Evolutionary conservation across 2,113 vertebrate species (phyloP).

Genomic region (Struthidea cinerea): DNA sequence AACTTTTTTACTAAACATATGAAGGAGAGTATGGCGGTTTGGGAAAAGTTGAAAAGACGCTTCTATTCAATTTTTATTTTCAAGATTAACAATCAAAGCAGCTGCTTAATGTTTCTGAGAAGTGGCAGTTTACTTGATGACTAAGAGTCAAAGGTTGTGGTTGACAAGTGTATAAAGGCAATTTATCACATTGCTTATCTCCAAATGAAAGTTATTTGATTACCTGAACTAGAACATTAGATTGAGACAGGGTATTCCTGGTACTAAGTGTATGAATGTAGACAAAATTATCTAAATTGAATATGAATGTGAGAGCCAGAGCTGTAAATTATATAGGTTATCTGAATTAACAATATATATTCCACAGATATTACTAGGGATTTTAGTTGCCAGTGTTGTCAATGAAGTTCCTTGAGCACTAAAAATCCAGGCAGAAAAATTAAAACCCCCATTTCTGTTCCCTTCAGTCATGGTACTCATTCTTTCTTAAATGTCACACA

Average conservation of each 20-base stretch:
- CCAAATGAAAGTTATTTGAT: background rate
- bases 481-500: background rate
- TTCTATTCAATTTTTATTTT: background rate
- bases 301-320: background rate
- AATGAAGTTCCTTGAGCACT: background rate
- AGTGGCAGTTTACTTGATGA: background rate
- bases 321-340: background rate
- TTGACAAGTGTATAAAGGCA: background rate
- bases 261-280: background rate
- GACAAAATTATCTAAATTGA: background rate
- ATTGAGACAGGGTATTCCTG: background rate
- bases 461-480: background rate
- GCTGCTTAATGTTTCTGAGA: background rate
- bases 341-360: background rate
- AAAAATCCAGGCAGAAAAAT: background rate
- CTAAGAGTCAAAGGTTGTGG: background rate
- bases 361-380: background rate
- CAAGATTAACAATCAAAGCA: background rate
- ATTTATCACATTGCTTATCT: background rate
- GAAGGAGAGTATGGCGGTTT: background rate
- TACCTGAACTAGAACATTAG: background rate
- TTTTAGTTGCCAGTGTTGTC: background rate
- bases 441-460: background rate
- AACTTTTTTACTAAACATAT: background rate
- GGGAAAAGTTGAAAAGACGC: background rate